Conservation (phyloP, 2,888 invertebrate species). For the Chydorus sphaericus region DNA sequence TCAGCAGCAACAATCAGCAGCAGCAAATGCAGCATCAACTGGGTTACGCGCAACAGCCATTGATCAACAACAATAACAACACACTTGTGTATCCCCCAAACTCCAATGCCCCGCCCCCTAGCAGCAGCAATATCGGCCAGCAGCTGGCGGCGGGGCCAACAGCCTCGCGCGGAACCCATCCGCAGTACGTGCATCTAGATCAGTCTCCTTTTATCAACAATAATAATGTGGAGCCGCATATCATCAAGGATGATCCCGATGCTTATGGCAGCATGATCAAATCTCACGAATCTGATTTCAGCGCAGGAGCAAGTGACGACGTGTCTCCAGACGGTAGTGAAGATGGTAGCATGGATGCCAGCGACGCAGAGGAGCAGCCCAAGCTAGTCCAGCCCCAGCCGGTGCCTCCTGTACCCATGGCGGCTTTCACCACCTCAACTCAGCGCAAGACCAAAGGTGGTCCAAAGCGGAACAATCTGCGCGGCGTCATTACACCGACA, state of each 20-base stretch:
- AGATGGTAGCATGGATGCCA: not conserved
- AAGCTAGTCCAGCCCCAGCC: not conserved
- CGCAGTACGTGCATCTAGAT: not conserved
- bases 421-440: not conserved
- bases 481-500: not conserved
- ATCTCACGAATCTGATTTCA: not conserved
- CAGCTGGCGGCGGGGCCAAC: constrained; percentile 13
- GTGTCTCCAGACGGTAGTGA: not conserved
- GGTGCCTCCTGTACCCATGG: not conserved
- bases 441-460: no score
- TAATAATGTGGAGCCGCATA: constrained; percentile 5
- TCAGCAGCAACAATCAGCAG: constrained; percentile 9
- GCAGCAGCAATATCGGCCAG: constrained; percentile 13
- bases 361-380: constrained; percentile 1
- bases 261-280: constrained; percentile 3
- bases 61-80: constrained; percentile 5
- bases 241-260: constrained; percentile 2
- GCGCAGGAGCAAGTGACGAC: constrained; percentile 1
- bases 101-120: constrained; percentile 17
- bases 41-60: no score
- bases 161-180: constrained; percentile 14
- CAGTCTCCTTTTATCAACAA: constrained; percentile 5
- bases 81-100: constrained; percentile 15
- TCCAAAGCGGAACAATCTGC: no score
- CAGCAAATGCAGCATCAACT: constrained; percentile 10